phyloP scores from a whole-genome alignment of 2,113 vertebrate species.

The Odocoileus hemionus region DNA sequence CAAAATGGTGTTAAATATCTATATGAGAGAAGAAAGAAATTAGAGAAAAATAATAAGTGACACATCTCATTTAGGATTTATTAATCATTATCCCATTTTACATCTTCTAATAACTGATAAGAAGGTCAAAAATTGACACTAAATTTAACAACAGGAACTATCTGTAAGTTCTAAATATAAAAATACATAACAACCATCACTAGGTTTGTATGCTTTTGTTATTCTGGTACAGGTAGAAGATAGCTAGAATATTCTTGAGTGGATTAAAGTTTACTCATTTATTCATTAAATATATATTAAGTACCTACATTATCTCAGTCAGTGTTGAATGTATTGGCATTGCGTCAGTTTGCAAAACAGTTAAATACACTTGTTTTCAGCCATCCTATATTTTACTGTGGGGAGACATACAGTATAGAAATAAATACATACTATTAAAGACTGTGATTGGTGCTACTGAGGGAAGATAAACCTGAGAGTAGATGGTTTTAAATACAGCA shows the following conservation, averaged over 20 bases:
- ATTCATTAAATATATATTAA: neutral
- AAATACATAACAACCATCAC: neutral
- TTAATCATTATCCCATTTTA: neutral
- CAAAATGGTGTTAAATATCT: neutral
- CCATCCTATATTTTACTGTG: neutral
- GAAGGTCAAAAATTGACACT: neutral
- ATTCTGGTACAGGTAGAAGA: neutral
- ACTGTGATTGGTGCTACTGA: neutral
- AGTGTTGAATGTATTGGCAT: neutral
- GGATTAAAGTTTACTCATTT: neutral
- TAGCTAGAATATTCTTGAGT: neutral
- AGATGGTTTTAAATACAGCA: neutral
- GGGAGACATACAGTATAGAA: neutral
- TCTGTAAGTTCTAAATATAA: neutral
- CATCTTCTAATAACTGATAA: neutral
- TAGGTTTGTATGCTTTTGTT: neutral
- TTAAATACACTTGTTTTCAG: neutral
- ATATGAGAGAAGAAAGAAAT: neutral
- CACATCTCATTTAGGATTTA: neutral
- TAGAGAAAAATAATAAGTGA: neutral
- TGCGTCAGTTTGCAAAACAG: neutral
- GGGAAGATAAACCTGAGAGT: neutral
- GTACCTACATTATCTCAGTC: neutral
- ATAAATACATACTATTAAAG: neutral
- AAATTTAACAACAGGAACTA: neutral